Conservation (phyloP, 2,797 vertebrate genomes). For the Lagocephalus sceleratus region DNA sequence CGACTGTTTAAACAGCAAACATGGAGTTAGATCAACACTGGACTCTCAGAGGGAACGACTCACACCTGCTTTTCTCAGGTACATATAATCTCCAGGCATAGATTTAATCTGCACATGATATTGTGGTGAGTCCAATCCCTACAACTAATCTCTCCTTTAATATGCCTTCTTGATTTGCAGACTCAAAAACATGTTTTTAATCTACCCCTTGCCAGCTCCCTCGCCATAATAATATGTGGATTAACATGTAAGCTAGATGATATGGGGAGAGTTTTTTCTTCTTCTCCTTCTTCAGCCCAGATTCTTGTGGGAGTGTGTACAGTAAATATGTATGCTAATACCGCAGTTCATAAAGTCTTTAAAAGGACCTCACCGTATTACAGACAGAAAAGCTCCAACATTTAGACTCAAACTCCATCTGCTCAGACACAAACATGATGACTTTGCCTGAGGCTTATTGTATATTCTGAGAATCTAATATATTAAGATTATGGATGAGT, state of each 20-base stretch:
- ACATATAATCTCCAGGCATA: slow-evolving; percentile 18
- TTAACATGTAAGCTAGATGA: slow-evolving; percentile 76
- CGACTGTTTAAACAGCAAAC: too few species aligned
- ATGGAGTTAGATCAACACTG: too few species aligned
- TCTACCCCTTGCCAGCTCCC: slow-evolving; percentile 73
- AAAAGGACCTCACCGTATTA: slow-evolving; percentile 59
- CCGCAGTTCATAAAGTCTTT: slow-evolving; percentile 67
- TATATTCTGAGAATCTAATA: slow-evolving; percentile 27
- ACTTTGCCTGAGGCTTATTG: slow-evolving; percentile 35
- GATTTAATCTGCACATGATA: slow-evolving; percentile 58
- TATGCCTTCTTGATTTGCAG: slow-evolving; percentile 78
- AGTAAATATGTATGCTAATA: slow-evolving; percentile 79
- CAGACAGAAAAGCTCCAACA: slow-evolving; percentile 18
- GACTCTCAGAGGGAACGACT: slow-evolving; percentile 2
- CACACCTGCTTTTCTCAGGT: slow-evolving; percentile 6
- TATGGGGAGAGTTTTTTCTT: slow-evolving; percentile 53
- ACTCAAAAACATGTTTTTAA: slow-evolving; percentile 79
- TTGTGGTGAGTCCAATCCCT: slow-evolving; percentile 63
- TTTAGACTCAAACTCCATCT: slow-evolving; percentile 13
- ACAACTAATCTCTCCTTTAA: slow-evolving; percentile 79
- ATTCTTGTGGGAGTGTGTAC: slow-evolving; percentile 28
- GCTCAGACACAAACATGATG: slow-evolving; percentile 30
- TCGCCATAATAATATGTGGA: slow-evolving; percentile 79
- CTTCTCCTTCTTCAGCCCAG: neutral
- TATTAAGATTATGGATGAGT: slow-evolving; percentile 17